These are phyloP conservation scores for Seladonia tumulorum DNA, from an alignment of 2,888 invertebrate species.

Conservation along the genomic window DNA sequence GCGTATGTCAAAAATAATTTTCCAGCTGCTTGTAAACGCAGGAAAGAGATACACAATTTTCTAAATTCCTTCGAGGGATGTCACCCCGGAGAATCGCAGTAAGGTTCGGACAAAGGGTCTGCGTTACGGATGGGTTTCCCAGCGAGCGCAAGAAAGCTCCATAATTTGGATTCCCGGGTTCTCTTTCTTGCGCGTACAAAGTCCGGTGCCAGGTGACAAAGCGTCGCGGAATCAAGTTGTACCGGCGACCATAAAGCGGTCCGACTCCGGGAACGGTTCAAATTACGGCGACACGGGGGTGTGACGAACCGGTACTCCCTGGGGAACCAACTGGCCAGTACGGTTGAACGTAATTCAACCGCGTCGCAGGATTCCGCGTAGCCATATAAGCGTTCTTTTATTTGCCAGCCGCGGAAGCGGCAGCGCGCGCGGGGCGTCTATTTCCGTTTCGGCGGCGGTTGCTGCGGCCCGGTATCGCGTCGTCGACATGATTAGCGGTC, in stretches of 20 bases:
- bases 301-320: neutral
- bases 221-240: constrained; percentile 16
- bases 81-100: neutral
- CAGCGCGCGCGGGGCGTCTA: constrained; percentile 38
- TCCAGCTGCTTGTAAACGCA: neutral
- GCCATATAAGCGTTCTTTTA: constrained; percentile 39
- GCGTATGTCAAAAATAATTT: too few relatives aligned
- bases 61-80: neutral
- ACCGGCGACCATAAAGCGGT: constrained; percentile 24
- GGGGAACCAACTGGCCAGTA: neutral
- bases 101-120: neutral
- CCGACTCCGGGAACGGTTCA: neutral
- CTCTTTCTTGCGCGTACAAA: neutral
- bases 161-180: neutral
- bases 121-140: neutral
- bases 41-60: neutral
- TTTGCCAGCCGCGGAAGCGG: constrained; percentile 41
- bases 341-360: constrained; percentile 22
- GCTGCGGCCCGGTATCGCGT: constrained; percentile 59
- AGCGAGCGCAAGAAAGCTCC: neutral
- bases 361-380: constrained; percentile 33
- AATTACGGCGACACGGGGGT: constrained; percentile 26
- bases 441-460: constrained; percentile 57
- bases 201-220: neutral
- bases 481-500: constrained; percentile 81